Evolutionary conservation across 92 coral and sea anemone genomes (phyloP).

Genomic region (Zoanthus sansibaricus): DNA sequence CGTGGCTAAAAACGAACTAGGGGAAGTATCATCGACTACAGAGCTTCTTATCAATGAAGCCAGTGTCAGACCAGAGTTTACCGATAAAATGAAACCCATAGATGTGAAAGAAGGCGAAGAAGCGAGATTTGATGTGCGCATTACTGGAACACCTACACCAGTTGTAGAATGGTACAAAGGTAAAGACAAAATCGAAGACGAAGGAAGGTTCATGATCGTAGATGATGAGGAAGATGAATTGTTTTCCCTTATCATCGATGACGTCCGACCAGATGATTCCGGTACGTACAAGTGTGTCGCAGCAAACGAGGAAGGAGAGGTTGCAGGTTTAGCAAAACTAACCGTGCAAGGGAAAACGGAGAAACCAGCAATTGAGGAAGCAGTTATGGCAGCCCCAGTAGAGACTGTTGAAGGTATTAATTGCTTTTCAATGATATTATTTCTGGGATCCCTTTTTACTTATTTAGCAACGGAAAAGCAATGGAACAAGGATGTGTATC

Average conservation of each 20-base stretch:
- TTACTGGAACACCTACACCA: slow-evolving; percentile 1
- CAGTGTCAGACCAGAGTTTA: too few relatives aligned
- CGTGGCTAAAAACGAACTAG: slow-evolving; percentile 81
- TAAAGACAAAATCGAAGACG: slow-evolving; percentile 80
- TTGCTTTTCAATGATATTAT: not conserved
- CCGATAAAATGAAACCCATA: too few relatives aligned
- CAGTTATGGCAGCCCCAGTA: slow-evolving; percentile 46
- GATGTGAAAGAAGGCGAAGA: slow-evolving; percentile 56
- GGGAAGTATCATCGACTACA: slow-evolving; percentile 73
- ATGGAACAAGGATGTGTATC: too few relatives aligned
- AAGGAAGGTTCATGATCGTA: slow-evolving; percentile 77
- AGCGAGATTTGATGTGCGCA: not conserved
- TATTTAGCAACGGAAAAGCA: not conserved
- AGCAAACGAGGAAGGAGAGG: slow-evolving; percentile 70
- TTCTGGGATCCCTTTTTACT: not conserved
- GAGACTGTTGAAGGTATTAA: slow-evolving; percentile 67
- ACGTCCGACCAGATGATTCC: slow-evolving; percentile 71
- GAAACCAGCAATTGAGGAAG: slow-evolving; percentile 64
- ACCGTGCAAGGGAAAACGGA: slow-evolving; percentile 60
- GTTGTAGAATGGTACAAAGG: slow-evolving; percentile 81
- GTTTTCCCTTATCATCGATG: slow-evolving; percentile 81
- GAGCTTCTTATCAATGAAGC: slow-evolving; percentile 89
- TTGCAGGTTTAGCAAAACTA: slow-evolving; percentile 59
- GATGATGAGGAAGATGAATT: slow-evolving; percentile 89
- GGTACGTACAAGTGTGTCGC: slow-evolving; percentile 87